phyloP scores from a whole-genome alignment of 2,888 invertebrate genomes.

The Allygus modestus region DNA sequence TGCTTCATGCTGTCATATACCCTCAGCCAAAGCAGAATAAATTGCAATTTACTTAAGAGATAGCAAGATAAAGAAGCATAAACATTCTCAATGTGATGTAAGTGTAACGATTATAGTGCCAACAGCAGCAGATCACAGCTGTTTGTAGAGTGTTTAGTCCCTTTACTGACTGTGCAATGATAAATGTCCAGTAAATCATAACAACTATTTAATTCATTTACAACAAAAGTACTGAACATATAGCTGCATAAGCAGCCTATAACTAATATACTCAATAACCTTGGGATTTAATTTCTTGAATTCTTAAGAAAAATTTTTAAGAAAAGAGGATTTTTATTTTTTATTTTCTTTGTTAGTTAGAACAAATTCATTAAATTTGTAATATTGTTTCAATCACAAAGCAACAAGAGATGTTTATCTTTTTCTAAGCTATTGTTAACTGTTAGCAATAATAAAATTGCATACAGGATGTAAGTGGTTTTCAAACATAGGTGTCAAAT shows the following conservation, averaged over 20 bases:
- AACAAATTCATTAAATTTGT: too few relatives aligned
- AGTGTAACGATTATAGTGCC: background rate
- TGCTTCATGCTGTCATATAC: conserved; percentile 31
- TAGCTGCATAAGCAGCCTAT: conserved; percentile 5
- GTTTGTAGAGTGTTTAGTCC: too few relatives aligned
- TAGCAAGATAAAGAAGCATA: conserved; percentile 31
- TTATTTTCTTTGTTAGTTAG: too few relatives aligned
- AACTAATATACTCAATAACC: background rate
- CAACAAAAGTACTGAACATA: background rate
- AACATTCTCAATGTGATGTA: conserved; percentile 45
- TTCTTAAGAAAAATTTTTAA: too few relatives aligned
- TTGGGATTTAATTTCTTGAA: too few relatives aligned
- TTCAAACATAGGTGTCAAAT: too few relatives aligned
- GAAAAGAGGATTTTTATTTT: too few relatives aligned
- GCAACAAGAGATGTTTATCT: too few relatives aligned
- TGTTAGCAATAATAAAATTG: too few relatives aligned
- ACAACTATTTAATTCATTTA: background rate
- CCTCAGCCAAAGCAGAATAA: conserved; percentile 48
- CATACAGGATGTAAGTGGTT: too few relatives aligned
- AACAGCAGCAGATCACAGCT: background rate
- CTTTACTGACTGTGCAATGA: background rate
- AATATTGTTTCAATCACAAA: too few relatives aligned
- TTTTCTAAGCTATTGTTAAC: too few relatives aligned
- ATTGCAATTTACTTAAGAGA: conserved; percentile 8
- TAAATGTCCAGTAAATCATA: background rate